Evolutionary conservation across 2,888 invertebrate species (phyloP).

Genomic region (Alentia gelatinosa): DNA sequence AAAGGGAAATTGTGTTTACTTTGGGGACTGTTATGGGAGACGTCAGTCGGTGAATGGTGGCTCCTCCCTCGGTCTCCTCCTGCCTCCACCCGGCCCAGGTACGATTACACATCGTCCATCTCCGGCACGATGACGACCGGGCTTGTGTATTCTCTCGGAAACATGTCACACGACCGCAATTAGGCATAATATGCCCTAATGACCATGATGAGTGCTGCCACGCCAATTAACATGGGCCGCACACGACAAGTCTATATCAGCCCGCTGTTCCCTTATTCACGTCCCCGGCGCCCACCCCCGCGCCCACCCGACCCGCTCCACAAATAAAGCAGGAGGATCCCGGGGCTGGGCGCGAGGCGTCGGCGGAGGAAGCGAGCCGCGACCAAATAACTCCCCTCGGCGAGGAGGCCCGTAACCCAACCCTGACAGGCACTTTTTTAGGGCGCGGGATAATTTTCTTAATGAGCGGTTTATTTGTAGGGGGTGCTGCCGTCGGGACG

Average conservation of each 20-base stretch:
- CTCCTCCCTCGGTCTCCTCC: neutral
- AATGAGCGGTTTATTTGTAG: slow-evolving; percentile 7
- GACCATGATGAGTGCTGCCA: neutral
- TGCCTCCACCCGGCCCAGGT: neutral
- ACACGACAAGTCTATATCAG: neutral
- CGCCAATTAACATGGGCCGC: neutral
- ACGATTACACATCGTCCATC: neutral
- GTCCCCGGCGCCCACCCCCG: too few relatives aligned
- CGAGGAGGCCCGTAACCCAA: neutral
- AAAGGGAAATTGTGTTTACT: neutral
- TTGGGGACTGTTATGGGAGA: neutral
- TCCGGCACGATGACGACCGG: too few relatives aligned
- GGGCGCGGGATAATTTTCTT: neutral
- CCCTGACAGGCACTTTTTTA: neutral
- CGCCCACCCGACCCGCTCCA: too few relatives aligned
- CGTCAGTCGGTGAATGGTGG: neutral
- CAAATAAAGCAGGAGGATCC: too few relatives aligned
- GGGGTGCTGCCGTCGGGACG: neutral
- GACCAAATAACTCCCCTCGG: neutral
- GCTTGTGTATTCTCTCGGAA: neutral
- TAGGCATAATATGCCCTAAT: neutral
- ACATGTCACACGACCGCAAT: neutral
- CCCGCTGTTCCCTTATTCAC: too few relatives aligned
- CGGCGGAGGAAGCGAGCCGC: neutral
- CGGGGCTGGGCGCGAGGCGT: neutral